Conservation (phyloP, 2,888 invertebrate genomes). For the Hylaea fasciaria region DNA sequence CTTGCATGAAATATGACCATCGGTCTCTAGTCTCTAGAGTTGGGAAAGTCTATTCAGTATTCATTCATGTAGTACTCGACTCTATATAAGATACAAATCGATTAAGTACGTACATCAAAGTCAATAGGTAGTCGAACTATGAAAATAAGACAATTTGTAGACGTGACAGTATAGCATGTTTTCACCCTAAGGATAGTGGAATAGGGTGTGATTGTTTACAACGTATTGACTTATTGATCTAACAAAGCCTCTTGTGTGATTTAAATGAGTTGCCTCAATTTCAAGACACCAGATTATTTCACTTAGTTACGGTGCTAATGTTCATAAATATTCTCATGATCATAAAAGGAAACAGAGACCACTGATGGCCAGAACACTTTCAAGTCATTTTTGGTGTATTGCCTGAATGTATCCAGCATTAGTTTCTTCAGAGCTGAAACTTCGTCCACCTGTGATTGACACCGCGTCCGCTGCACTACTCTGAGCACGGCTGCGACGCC, state of each 20-base stretch:
- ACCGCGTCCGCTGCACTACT: constrained; percentile 42
- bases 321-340: neutral
- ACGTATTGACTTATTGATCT: neutral
- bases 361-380: too few species aligned
- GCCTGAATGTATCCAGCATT: too few species aligned
- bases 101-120: too few species aligned
- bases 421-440: neutral
- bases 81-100: too few species aligned
- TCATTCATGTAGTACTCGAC: too few species aligned
- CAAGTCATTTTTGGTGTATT: too few species aligned
- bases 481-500: constrained; percentile 52
- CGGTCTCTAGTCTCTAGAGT: neutral
- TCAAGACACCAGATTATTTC: neutral
- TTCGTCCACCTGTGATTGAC: constrained; percentile 54
- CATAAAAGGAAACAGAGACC: too few species aligned
- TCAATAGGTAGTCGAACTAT: too few species aligned
- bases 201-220: neutral
- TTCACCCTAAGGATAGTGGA: too few species aligned
- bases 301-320: neutral
- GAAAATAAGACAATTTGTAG: too few species aligned
- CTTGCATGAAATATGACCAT: neutral
- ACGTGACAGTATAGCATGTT: too few species aligned
- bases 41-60: too few species aligned
- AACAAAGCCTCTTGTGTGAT: neutral
- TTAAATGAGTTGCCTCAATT: neutral